Conservation (phyloP, 2,888 invertebrate genomes). For the Achlya flavicornis region DNA sequence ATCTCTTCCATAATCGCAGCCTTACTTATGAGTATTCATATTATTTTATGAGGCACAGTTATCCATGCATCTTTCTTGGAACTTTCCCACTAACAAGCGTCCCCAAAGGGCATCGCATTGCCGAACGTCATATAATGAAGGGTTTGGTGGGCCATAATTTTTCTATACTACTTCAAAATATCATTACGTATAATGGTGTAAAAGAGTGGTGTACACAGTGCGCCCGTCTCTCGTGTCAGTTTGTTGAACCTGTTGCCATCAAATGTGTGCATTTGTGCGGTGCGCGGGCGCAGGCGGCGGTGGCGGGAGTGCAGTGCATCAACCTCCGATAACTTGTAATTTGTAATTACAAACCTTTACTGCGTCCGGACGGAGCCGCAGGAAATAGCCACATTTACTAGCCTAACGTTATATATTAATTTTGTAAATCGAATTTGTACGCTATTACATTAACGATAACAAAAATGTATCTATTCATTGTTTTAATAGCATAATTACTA, state of each 20-base stretch:
- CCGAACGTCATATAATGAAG: slow-evolving; percentile 53
- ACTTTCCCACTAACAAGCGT: slow-evolving; percentile 37
- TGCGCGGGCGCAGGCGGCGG: slow-evolving; percentile 39
- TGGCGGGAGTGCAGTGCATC: slow-evolving; percentile 66
- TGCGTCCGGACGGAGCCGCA: slow-evolving; percentile 69
- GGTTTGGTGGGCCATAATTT: slow-evolving; percentile 52
- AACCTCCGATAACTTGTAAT: slow-evolving; percentile 81
- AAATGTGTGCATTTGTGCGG: slow-evolving; percentile 70
- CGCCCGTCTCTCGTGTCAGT: slow-evolving; percentile 61
- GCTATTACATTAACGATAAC: slow-evolving; percentile 36
- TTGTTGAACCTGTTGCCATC: slow-evolving; percentile 78
- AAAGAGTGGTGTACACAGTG: slow-evolving; percentile 63
- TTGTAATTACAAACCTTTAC: slow-evolving; percentile 80
- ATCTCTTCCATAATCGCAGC: background rate
- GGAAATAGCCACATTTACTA: slow-evolving; percentile 72
- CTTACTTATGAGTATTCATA: slow-evolving; percentile 14
- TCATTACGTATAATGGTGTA: slow-evolving; percentile 70
- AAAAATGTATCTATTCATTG: slow-evolving; percentile 13
- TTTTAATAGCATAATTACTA: background rate
- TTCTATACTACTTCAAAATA: slow-evolving; percentile 69
- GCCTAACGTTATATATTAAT: slow-evolving; percentile 63
- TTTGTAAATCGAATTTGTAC: slow-evolving; percentile 56
- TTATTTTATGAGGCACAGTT: slow-evolving; percentile 36
- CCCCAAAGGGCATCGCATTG: slow-evolving; percentile 49
- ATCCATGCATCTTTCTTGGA: slow-evolving; percentile 50